Conservation (phyloP, 1,140 invertebrate species). For the Meloidogyne hapla region DNA sequence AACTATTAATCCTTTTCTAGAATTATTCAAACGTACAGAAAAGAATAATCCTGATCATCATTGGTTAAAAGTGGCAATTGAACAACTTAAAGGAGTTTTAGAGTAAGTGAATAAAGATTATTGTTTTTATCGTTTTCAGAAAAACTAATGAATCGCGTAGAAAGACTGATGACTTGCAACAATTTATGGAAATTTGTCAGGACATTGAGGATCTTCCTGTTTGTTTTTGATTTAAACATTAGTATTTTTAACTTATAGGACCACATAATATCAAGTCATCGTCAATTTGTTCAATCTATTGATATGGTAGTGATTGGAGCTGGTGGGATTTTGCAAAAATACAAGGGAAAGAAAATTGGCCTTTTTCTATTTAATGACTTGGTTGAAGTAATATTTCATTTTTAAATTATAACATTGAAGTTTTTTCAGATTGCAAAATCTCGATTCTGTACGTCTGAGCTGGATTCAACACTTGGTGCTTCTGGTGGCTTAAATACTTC, state of each 20-base stretch:
- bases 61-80: conserved; percentile 25
- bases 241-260: conserved; percentile 27
- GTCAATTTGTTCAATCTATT: conserved; percentile 35
- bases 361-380: conserved; percentile 46
- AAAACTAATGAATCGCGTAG: conserved; percentile 42
- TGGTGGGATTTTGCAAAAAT: conserved; percentile 37
- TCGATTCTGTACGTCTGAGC: conserved; percentile 25
- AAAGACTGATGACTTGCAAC: conserved; percentile 35
- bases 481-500: conserved; percentile 19
- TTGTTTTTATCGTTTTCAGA: conserved; percentile 26
- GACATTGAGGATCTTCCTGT: conserved; percentile 43
- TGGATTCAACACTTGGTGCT: conserved; percentile 4
- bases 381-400: conserved; percentile 30
- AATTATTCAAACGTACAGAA: conserved; percentile 40
- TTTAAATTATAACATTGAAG: conserved; percentile 8
- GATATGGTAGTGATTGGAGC: conserved; percentile 37
- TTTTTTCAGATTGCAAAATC: conserved; percentile 38
- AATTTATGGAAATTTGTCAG: conserved; percentile 40
- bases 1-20: conserved; percentile 32
- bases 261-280: conserved; percentile 25
- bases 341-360: conserved; percentile 37
- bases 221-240: neutral
- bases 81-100: conserved; percentile 31
- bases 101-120: conserved; percentile 8
- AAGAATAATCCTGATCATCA: conserved; percentile 36